Evolutionary conservation across 2,113 vertebrate genomes (phyloP).

Genomic region (Todiramphus saurophagus): DNA sequence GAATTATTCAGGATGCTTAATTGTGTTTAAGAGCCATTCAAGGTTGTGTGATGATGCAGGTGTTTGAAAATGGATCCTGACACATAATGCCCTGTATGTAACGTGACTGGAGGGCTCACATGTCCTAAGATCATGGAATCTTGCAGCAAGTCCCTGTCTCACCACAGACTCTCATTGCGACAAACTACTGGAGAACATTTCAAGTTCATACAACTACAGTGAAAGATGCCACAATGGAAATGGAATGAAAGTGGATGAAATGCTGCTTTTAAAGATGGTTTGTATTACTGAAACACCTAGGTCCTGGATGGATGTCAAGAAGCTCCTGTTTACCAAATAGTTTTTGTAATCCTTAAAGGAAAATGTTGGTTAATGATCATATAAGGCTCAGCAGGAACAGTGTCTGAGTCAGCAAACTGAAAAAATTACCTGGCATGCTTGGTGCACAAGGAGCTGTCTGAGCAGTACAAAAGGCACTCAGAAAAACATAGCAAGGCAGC

Average conservation of each 20-base stretch:
- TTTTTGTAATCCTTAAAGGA: neutral
- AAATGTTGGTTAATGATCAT: neutral
- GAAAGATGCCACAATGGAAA: neutral
- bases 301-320: neutral
- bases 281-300: neutral
- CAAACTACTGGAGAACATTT: neutral
- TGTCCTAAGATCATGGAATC: neutral
- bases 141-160: neutral
- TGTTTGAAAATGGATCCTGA: neutral
- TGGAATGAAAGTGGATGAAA: neutral
- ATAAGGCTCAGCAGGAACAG: neutral
- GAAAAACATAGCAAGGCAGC: neutral
- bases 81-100: neutral
- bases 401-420: neutral
- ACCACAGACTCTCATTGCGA: neutral
- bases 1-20: neutral
- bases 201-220: neutral
- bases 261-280: neutral
- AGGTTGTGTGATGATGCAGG: neutral
- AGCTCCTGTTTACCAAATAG: neutral
- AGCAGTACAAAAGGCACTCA: neutral
- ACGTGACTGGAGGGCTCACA: fast-evolving
- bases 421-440: neutral
- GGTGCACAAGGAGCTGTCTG: neutral
- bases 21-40: neutral